phyloP scores from a whole-genome alignment of 1,140 invertebrate genomes.

The Drosophila erecta region DNA sequence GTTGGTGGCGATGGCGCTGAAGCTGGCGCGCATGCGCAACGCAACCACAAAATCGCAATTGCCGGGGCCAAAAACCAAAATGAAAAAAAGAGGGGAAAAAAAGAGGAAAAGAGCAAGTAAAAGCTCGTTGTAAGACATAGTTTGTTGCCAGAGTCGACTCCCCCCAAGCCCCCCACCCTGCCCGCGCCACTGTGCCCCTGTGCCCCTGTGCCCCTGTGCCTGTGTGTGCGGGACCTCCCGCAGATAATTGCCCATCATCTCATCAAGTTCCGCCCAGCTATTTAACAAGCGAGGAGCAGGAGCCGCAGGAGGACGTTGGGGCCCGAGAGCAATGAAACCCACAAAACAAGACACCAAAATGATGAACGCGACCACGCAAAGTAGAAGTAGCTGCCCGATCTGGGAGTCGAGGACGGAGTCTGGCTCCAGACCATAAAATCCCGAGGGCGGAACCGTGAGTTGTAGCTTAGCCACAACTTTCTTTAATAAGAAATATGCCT shows the following conservation, averaged over 20 bases:
- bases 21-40: conserved; percentile 84
- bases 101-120: background rate
- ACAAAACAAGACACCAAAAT: conserved; percentile 83
- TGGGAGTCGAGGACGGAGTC: conserved; percentile 26
- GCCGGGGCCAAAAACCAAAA: conserved; percentile 22
- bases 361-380: conserved; percentile 81
- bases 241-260: conserved; percentile 84
- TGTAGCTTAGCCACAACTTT: too few species aligned
- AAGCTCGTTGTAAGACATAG: conserved; percentile 74
- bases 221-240: conserved; percentile 74
- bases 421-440: conserved; percentile 17
- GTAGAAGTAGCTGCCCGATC: conserved; percentile 68
- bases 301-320: background rate
- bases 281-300: conserved; percentile 56
- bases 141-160: conserved; percentile 42
- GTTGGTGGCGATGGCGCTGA: conserved; percentile 85
- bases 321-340: conserved; percentile 69
- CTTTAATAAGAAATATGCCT: too few species aligned
- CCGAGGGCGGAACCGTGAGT: conserved; percentile 1
- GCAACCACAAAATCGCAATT: conserved; percentile 71
- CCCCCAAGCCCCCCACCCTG: background rate
- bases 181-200: conserved; percentile 18
- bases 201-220: conserved; percentile 23
- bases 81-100: background rate
- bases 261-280: conserved; percentile 83